Evolutionary conservation across 2,113 vertebrate species (phyloP), one percentile per base, ranked within the genome.

Genomic region (Eudyptes chrysolophus): DNA sequence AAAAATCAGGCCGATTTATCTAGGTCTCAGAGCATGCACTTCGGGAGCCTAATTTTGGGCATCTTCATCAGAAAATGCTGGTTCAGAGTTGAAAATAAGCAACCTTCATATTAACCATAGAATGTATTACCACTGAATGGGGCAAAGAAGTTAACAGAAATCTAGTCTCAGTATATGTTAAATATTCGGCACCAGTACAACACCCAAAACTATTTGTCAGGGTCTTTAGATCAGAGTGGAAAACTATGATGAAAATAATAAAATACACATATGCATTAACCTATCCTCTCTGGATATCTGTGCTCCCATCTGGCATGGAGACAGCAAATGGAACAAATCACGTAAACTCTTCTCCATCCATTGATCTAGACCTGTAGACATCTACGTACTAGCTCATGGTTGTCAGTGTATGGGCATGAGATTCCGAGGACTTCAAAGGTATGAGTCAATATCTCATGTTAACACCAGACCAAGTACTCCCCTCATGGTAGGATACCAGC

Each of bases 1-100:
- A 77, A 92, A 96, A 97, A 94, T 71, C 75, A 96, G 97, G 92
- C 32, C 87, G 90, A 25, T 81, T 94, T 90, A 94, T 97, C 82
- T 96, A 93, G 96, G 92, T 93, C 71, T 88, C 75, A 84, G 66
- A 86, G 38, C 18, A 60, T 40, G 57, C 66, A 86, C 19, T 90
- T 90, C 48, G 90, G 55, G 10, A 93, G 26, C 38, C 61, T 95
- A 84, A 84, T 88, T 96, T 76, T 80, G 25, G 49, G 15, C 48
- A n/a, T 55, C 29, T 70, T 70, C 54, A 34, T 68, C 24, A n/a
- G 60, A 84, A 94, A 95, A 88, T 40, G 20, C 30, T 84, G 20
- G 20, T 66, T 96, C 68, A 64, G 75, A 54, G 18, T 26, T 82
- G 62, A 87, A 84, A 97, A 72, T n/a, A 87, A 72, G 11, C 32